Conservation (phyloP, 2,797 vertebrate genomes). For the Crenuchus spilurus region DNA sequence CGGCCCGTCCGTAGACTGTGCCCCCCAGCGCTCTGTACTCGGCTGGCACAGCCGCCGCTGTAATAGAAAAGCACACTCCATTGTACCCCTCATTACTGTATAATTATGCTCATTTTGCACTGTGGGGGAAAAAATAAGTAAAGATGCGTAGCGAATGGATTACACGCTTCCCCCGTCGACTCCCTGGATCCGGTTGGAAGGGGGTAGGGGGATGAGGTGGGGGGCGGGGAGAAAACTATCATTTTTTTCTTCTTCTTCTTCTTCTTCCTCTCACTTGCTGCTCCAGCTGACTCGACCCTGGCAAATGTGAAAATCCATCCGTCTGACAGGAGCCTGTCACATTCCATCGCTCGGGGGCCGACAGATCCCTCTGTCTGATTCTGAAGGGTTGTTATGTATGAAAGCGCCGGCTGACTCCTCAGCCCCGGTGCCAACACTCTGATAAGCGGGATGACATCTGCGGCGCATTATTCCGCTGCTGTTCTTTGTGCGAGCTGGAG, state of each 20-base stretch:
- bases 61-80: slow-evolving; percentile 45
- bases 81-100: slow-evolving; percentile 53
- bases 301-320: slow-evolving; percentile 56
- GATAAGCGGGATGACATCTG: slow-evolving; percentile 64
- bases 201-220: neutral
- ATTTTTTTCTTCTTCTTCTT: slow-evolving; percentile 25
- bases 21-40: slow-evolving; percentile 36
- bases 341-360: slow-evolving; percentile 56
- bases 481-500: slow-evolving; percentile 56
- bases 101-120: slow-evolving; percentile 56
- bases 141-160: slow-evolving; percentile 45
- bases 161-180: slow-evolving; percentile 29
- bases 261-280: slow-evolving; percentile 41
- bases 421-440: slow-evolving; percentile 57
- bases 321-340: slow-evolving; percentile 64
- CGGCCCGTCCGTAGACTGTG: slow-evolving; percentile 30
- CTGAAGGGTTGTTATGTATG: slow-evolving; percentile 65
- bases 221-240: slow-evolving; percentile 9
- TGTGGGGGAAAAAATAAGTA: slow-evolving; percentile 40
- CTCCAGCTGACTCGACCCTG: slow-evolving; percentile 44
- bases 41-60: slow-evolving; percentile 32
- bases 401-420: slow-evolving; percentile 60
- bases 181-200: slow-evolving; percentile 24
- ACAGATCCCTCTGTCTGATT: slow-evolving; percentile 61
- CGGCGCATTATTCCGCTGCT: slow-evolving; percentile 57